phyloP scores from a whole-genome alignment of 2,797 vertebrate genomes.

The Girardinus metallicus region DNA sequence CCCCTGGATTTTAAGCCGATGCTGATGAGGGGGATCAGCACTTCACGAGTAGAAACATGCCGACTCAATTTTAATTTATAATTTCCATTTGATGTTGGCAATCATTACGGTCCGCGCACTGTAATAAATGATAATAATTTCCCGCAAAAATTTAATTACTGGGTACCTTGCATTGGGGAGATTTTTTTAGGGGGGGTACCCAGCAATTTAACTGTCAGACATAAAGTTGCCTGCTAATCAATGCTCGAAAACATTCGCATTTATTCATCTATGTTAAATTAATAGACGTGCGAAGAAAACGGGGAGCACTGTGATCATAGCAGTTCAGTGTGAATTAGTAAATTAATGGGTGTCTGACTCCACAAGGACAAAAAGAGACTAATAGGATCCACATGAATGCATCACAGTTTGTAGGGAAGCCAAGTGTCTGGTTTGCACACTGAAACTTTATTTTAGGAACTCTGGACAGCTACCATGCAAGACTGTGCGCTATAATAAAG shows the following conservation, averaged over 20 bases:
- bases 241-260: constrained; percentile 96
- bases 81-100: constrained; percentile 97
- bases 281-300: constrained; percentile 96
- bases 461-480: constrained; percentile 48
- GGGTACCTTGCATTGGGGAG: constrained; percentile 92
- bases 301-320: constrained; percentile 92
- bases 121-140: constrained; percentile 99
- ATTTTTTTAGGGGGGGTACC: constrained; percentile 81
- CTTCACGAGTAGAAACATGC: constrained; percentile 83
- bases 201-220: constrained; percentile 99
- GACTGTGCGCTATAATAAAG: constrained; percentile 36
- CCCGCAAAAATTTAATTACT: constrained; percentile 98
- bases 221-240: constrained; percentile 96
- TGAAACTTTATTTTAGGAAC: constrained; percentile 77
- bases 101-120: constrained; percentile 96
- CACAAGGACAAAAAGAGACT: constrained; percentile 90
- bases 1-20: constrained; percentile 42
- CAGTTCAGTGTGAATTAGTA: constrained; percentile 95
- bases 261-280: constrained; percentile 99
- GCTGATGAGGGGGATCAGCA: constrained; percentile 67
- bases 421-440: constrained; percentile 67
- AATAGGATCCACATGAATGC: constrained; percentile 84
- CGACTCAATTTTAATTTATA: constrained; percentile 93
- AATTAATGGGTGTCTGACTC: constrained; percentile 95
- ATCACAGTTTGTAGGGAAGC: constrained; percentile 76